phyloP scores from a whole-genome alignment of 2,113 vertebrate genomes.

The Coregonus clupeaformis region DNA sequence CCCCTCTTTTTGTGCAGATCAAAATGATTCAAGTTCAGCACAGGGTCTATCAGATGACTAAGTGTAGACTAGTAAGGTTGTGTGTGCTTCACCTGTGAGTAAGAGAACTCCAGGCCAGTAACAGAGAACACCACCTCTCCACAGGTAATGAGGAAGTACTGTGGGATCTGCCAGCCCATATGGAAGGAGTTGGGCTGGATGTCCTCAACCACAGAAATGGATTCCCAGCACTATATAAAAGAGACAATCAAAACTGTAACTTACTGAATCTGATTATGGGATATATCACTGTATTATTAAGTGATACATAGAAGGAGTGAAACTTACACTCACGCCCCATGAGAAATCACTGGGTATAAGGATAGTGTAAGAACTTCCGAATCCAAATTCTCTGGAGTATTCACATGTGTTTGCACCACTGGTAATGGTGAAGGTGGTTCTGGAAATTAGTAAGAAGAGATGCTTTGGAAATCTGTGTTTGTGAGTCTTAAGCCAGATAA shows the following conservation, averaged over 20 bases:
- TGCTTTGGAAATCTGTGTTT: not conserved
- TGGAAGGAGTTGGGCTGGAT: slow-evolving; percentile 81
- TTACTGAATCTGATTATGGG: not conserved
- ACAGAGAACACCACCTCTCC: slow-evolving; percentile 94
- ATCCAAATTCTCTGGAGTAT: slow-evolving; percentile 66
- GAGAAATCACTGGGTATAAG: slow-evolving; percentile 64
- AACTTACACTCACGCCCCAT: slow-evolving; percentile 61
- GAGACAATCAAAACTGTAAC: not conserved
- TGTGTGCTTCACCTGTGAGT: slow-evolving; percentile 85
- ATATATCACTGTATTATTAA: not conserved
- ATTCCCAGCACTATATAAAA: slow-evolving; percentile 58
- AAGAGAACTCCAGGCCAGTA: slow-evolving; percentile 94
- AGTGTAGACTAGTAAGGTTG: not conserved
- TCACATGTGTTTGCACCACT: slow-evolving; percentile 55
- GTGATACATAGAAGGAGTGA: not conserved
- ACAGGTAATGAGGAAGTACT: slow-evolving; percentile 91
- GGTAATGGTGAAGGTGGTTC: slow-evolving; percentile 54
- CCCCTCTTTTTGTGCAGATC: not conserved
- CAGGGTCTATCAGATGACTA: not conserved
- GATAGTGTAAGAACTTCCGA: slow-evolving; percentile 83
- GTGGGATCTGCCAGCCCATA: slow-evolving; percentile 93
- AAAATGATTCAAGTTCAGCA: not conserved
- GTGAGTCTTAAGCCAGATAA: not conserved
- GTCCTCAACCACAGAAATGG: slow-evolving; percentile 63
- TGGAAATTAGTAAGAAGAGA: slow-evolving; percentile 26